Percentiles rank a stretch among this genome's conserved stretches.
Evolutionary conservation across 1,140 invertebrate genomes (phyloP).

Genomic region (Eriosoma lanigerum): DNA sequence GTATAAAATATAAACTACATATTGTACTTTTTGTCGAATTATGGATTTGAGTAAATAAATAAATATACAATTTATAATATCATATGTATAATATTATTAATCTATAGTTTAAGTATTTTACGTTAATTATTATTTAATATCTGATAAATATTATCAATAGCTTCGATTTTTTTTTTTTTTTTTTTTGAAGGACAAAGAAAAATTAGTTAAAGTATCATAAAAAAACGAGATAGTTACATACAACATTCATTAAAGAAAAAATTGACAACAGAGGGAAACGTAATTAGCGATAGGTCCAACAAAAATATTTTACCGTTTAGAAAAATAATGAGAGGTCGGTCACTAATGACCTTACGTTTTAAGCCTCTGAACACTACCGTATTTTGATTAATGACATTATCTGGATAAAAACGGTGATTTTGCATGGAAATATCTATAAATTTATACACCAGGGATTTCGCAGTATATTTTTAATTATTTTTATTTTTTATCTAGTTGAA

Average conservation of each 20-base stretch:
- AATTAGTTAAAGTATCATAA: not conserved
- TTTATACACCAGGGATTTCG: not conserved
- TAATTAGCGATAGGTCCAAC: constrained; percentile 27
- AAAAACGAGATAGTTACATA: not conserved
- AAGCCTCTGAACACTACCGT: constrained; percentile 10
- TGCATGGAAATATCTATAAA: not conserved
- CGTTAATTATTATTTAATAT: not conserved
- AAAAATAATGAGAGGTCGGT: constrained; percentile 35
- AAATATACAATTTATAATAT: not conserved
- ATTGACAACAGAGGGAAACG: constrained; percentile 19
- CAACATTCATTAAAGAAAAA: constrained; percentile 24
- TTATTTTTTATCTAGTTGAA: constrained; percentile 1
- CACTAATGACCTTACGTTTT: constrained; percentile 43
- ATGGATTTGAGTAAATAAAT: not conserved
- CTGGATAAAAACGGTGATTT: not conserved
- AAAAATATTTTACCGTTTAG: constrained; percentile 27
- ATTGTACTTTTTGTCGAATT: not conserved
- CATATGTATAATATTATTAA: not conserved
- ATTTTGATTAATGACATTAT: constrained; percentile 42
- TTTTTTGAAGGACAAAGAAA: not conserved
- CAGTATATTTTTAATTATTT: not conserved
- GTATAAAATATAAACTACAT: too few species aligned
- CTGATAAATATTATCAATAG: not conserved
- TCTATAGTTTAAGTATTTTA: not conserved
- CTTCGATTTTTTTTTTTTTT: not conserved